Evolutionary conservation across 2,113 vertebrate species (phyloP).

Genomic region (Aspiorhynchus laticeps): DNA sequence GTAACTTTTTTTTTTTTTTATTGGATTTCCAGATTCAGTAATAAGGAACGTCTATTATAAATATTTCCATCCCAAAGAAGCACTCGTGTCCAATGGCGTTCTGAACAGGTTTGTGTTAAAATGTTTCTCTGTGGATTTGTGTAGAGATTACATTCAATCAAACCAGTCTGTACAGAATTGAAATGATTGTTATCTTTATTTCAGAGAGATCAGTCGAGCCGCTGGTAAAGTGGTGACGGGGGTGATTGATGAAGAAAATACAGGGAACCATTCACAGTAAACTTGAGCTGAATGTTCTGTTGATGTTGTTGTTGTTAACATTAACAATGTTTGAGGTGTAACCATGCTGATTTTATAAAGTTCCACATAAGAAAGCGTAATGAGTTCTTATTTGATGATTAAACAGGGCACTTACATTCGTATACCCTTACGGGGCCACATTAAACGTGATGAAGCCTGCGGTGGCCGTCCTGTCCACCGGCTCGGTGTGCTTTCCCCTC

Average conservation of each 20-base stretch:
- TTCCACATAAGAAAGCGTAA: background rate
- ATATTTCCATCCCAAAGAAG: slow-evolving; percentile 98
- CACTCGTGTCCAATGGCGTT: slow-evolving; percentile 92
- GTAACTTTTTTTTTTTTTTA: background rate
- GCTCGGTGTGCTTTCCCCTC: slow-evolving; percentile 94
- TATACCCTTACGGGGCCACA: slow-evolving; percentile 94
- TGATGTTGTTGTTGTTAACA: background rate
- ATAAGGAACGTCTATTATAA: slow-evolving; percentile 94
- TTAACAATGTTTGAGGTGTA: background rate
- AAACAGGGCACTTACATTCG: slow-evolving; percentile 88
- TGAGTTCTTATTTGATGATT: background rate
- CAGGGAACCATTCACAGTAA: slow-evolving; percentile 86
- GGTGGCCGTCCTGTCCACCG: slow-evolving; percentile 89
- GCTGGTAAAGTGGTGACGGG: slow-evolving; percentile 86
- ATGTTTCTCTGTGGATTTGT: background rate
- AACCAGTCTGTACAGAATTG: background rate
- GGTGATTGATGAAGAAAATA: slow-evolving; percentile 83
- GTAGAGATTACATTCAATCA: background rate
- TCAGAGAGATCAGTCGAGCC: slow-evolving; percentile 86
- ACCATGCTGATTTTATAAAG: background rate
- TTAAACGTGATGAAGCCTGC: slow-evolving; percentile 94
- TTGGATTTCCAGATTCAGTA: slow-evolving; percentile 83
- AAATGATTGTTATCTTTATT: slow-evolving; percentile 1
- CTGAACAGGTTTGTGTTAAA: slow-evolving; percentile 85
- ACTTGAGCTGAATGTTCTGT: slow-evolving; percentile 53